Base-by-base conservation (phyloP, 2,888 invertebrate species). In the Apodemia duryi region DNA sequence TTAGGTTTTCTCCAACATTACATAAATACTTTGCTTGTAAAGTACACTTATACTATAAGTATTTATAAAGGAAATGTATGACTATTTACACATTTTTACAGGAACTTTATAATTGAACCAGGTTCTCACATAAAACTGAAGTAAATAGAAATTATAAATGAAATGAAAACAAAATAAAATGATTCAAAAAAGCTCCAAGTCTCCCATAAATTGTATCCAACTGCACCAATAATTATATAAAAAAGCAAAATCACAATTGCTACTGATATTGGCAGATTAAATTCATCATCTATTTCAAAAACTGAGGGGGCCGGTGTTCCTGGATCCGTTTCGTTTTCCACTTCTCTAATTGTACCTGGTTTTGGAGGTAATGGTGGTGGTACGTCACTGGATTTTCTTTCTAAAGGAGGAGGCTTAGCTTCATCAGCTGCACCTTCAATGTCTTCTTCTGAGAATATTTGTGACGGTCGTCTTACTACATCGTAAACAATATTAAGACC, bases 131-230 rank as follows among this genome's bases (percentile, higher is more conserved):
- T 13, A 46, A 46, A 46, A 46, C 46, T 13, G 46, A 46, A 46
- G 46, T 5, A 46, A 46, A 46, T 46, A 46, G 13, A 46, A 46
- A 46, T 13, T 46, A 46, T 6, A 46, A 46, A 46, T 46, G 13
- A 46, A 46, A 46, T 13, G 46, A 46, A 46, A 46, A 99, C 97
- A 82, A 99, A 99, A 85, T 99, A 99, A 82, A 99, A 98, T 0
- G 98, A 95, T 68, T 97, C 97, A 76, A 98, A 96, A 84, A 97
- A 97, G n/a, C 93, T 93, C 99, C 99, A 99, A 0, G 93, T 90
- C 83, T 97, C 97, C 93, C 95, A 95, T 21, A 94, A 79, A 49
- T 94, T 94, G 77, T 96, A 98, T 1, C 96, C 94, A 1, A 95
- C 92, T 0, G 97, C 97, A 0, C 99, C 99, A 21, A 96, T 84